phyloP scores from a whole-genome alignment of 2,113 vertebrate genomes.

The Sminthopsis crassicaudata region DNA sequence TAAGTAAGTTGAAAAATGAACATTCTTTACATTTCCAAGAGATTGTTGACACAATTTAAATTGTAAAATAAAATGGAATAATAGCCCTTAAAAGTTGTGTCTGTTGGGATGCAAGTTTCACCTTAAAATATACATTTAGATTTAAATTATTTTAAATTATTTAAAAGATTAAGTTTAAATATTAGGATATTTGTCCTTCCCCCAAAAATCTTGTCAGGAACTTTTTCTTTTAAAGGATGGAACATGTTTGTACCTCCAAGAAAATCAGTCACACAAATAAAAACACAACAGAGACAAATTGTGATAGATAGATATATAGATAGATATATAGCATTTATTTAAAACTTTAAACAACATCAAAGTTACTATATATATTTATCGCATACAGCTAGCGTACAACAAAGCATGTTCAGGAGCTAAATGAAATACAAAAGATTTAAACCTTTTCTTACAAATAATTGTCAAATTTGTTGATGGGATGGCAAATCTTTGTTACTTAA shows the following conservation, averaged over 20 bases:
- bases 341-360: conserved; percentile 90
- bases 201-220: conserved; percentile 23
- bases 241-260: conserved; percentile 60
- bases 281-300: conserved; percentile 85
- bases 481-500: conserved; percentile 93
- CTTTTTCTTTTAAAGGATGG: conserved; percentile 61
- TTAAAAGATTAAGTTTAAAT: too few relatives aligned
- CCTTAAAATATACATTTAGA: background rate
- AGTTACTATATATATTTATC: conserved; percentile 89
- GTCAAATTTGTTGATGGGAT: conserved; percentile 94
- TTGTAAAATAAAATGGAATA: conserved; percentile 69
- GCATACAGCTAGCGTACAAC: conserved; percentile 90
- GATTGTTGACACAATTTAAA: conserved; percentile 51
- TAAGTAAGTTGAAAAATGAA: conserved; percentile 52
- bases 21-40: conserved; percentile 21
- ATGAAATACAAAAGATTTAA: conserved; percentile 87
- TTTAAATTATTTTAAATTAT: background rate
- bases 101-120: background rate
- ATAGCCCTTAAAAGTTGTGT: conserved; percentile 35
- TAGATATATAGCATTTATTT: conserved; percentile 88
- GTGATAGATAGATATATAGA: conserved; percentile 81
- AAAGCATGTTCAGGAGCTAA: conserved; percentile 86
- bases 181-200: background rate
- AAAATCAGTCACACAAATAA: conserved; percentile 81
- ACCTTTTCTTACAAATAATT: conserved; percentile 92